Evolutionary conservation across 1,140 invertebrate genomes (phyloP), one percentile per base, ranked within the genome.

Genomic region (Frieseomelitta varia): DNA sequence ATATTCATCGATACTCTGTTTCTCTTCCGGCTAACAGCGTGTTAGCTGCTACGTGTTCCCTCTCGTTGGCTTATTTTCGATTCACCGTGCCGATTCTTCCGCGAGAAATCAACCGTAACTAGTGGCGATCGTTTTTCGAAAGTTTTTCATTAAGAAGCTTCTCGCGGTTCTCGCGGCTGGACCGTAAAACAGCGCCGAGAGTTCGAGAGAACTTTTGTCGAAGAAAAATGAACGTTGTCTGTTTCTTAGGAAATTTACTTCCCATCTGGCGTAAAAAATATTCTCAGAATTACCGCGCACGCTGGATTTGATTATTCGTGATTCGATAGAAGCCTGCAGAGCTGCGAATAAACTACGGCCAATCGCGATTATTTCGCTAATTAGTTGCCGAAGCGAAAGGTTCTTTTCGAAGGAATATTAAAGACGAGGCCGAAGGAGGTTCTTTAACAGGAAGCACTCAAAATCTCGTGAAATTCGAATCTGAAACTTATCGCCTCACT

Each of bases 381-480:
- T 34, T 53, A 56, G 56, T 75, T 74, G 27, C 56, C 27, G 12
- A 21, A 61, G 58, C 17, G 53, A 17, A 27, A 87, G 56, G 19
- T 81, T 24, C 27, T 39, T 55, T 79, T 39, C n/a, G 34, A 79
- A 82, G 78, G 58, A 34, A 47, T 47, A 47, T 47, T 47, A 47
- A 47, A 47, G 39, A 11, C n/a, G 34, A 61, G 39, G n/a, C 58
- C 75, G 58, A 51, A 53, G 30, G 68, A 67, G 65, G 0, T 85
- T 56, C 72, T 87, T 85, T 88, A 86, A 92, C 89, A 88, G 87
- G 85, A 68, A 79, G 79, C 83, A 81, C 86, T 92, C 61, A 87
- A 91, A 90, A 90, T 86, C 86, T 91, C 90, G 81, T 92, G 92
- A 92, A 92, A 90, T 90, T 69, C 69, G 78, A 78, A 90, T 79